Conservation (phyloP, 2,113 vertebrate genomes). For the Salvelinus alpinus region DNA sequence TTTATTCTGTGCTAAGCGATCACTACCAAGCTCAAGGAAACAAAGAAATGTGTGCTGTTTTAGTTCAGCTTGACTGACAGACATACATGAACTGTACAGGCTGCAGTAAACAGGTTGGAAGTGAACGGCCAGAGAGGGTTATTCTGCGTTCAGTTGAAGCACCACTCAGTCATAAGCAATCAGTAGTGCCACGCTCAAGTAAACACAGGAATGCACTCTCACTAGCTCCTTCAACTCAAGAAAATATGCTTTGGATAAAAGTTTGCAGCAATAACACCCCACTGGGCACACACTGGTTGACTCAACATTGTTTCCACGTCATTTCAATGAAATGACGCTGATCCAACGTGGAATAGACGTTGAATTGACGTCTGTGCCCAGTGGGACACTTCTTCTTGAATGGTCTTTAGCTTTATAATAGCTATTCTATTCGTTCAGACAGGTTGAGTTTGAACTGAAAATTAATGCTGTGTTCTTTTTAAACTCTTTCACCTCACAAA, state of each 20-base stretch:
- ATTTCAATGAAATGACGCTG: no score
- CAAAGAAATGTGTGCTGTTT: background rate
- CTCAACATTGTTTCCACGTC: no score
- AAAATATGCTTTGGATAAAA: background rate
- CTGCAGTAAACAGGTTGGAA: no score
- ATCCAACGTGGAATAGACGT: no score
- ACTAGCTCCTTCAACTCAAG: background rate
- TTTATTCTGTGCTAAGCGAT: no score
- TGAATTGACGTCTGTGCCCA: no score
- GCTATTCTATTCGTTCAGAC: constrained; percentile 18
- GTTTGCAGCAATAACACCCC: background rate
- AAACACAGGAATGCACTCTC: background rate
- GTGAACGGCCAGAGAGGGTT: no score
- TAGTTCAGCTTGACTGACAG: background rate
- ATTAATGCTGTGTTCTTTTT: constrained; percentile 25
- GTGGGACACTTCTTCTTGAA: no score
- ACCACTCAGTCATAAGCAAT: background rate
- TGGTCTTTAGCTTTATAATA: constrained; percentile 12
- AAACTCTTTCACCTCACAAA: constrained; percentile 30
- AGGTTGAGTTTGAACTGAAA: constrained; percentile 14
- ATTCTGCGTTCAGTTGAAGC: no score
- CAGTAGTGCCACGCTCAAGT: background rate
- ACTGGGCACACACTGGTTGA: no score
- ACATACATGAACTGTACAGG: background rate
- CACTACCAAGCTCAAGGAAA: no score